A percentile compares a stretch with the other conserved stretches of the same genome.
phyloP scores from a whole-genome alignment of 2,113 vertebrate species.

The Anser cygnoides region DNA sequence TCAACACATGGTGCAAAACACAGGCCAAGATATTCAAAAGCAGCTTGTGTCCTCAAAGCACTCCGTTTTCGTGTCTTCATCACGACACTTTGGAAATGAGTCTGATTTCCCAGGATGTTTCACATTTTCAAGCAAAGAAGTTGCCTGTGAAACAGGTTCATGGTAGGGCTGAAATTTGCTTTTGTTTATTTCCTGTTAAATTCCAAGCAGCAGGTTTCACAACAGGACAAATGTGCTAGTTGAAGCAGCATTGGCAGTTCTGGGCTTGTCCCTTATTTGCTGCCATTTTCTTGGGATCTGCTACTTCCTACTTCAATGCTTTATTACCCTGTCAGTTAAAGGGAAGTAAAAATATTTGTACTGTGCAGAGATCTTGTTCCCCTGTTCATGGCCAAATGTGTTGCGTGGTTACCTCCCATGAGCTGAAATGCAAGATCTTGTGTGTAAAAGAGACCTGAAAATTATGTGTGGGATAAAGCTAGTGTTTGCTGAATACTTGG shows the following conservation, averaged over 20 bases:
- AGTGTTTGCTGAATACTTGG: not conserved
- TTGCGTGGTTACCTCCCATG: accelerated
- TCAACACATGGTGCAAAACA: not conserved
- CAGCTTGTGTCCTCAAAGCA: not conserved
- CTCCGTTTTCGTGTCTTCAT: not conserved
- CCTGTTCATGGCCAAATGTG: not conserved
- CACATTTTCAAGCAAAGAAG: not conserved
- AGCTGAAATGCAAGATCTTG: not conserved
- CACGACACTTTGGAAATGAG: not conserved
- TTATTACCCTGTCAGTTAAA: not conserved
- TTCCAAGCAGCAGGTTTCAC: not conserved
- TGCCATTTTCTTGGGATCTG: not conserved
- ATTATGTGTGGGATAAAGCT: not conserved
- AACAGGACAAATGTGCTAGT: not conserved
- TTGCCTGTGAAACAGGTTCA: not conserved
- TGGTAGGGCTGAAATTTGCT: not conserved
- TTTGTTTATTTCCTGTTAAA: not conserved
- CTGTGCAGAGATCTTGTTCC: not conserved
- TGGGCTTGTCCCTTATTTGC: not conserved
- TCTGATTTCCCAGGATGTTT: not conserved
- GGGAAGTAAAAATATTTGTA: not conserved
- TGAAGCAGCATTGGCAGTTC: not conserved
- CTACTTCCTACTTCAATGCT: not conserved
- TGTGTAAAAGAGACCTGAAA: not conserved
- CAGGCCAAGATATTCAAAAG: not conserved